Percentiles rank a stretch among this genome's conserved stretches.
phyloP scores from a whole-genome alignment of 2,888 invertebrate species.

The Boloria selene region DNA sequence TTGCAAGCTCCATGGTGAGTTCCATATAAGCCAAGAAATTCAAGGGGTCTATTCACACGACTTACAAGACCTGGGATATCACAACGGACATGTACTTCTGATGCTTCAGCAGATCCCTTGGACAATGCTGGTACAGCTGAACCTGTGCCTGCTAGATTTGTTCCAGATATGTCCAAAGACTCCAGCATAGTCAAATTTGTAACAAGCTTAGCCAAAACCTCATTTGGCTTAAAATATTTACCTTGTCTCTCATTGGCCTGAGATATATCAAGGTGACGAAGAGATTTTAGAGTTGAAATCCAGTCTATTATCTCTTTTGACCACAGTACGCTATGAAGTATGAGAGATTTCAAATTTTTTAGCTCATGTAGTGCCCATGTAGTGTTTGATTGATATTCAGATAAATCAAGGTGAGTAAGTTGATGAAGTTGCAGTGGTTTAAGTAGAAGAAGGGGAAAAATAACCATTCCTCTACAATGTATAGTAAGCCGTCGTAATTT shows the following conservation, averaged over 20 bases:
- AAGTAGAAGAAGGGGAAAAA: conserved; percentile 80
- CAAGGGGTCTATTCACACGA: conserved; percentile 88
- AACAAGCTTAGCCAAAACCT: conserved; percentile 87
- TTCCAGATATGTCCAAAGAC: conserved; percentile 96
- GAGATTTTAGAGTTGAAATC: conserved; percentile 80
- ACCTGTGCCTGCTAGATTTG: conserved; percentile 95
- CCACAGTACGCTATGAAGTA: conserved; percentile 90
- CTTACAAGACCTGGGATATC: conserved; percentile 94
- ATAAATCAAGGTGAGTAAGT: conserved; percentile 87
- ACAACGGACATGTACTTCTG: conserved; percentile 70
- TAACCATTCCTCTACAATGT: conserved; percentile 73
- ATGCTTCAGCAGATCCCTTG: conserved; percentile 45
- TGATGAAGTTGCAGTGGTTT: conserved; percentile 81
- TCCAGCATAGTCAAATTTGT: conserved; percentile 87
- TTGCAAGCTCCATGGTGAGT: conserved; percentile 95
- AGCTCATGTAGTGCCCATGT: conserved; percentile 86
- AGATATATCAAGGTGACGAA: conserved; percentile 92
- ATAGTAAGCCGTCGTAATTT: conserved; percentile 83
- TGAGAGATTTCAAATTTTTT: conserved; percentile 86
- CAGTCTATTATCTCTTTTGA: conserved; percentile 84
- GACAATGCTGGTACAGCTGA: conserved; percentile 77
- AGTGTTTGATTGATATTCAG: conserved; percentile 85
- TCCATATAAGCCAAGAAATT: conserved; percentile 95
- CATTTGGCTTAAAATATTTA: conserved; percentile 88
- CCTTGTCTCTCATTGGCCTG: conserved; percentile 87